Conservation (phyloP, 2,888 invertebrate genomes). For the Argyresthia goedartella region DNA sequence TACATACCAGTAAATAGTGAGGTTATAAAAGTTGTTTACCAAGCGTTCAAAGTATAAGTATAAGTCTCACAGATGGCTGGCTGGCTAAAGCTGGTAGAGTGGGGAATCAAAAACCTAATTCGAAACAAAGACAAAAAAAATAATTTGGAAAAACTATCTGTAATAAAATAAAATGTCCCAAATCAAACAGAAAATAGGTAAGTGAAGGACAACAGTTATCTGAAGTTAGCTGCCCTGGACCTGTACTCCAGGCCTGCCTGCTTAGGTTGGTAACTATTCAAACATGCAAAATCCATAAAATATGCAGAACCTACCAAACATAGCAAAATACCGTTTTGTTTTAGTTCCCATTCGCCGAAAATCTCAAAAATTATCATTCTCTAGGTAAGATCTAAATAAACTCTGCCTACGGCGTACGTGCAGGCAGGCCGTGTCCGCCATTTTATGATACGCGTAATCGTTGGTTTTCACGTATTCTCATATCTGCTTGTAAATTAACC, state of each 20-base stretch:
- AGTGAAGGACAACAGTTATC: no score
- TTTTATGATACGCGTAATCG: conserved; percentile 16
- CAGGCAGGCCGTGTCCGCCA: conserved; percentile 22
- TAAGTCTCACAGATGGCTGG: not conserved
- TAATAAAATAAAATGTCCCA: no score
- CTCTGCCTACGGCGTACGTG: conserved; percentile 9
- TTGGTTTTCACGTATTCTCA: conserved; percentile 9
- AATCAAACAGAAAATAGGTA: no score
- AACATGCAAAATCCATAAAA: not conserved
- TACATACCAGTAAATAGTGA: not conserved
- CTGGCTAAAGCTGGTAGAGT: not conserved
- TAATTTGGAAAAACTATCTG: not conserved
- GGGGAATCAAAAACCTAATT: not conserved
- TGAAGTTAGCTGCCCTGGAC: no score
- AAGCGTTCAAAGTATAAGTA: not conserved
- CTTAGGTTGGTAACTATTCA: no score
- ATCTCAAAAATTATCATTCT: not conserved
- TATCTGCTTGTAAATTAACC: conserved; percentile 8
- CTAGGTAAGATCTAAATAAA: not conserved
- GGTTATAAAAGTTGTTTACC: not conserved
- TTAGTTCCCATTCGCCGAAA: not conserved
- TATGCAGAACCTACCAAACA: not conserved
- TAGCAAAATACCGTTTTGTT: not conserved
- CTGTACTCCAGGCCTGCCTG: no score
- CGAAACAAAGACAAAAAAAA: not conserved